Evolutionary conservation across 2,113 vertebrate genomes (phyloP).

Genomic region (Cyprichromis sp.): DNA sequence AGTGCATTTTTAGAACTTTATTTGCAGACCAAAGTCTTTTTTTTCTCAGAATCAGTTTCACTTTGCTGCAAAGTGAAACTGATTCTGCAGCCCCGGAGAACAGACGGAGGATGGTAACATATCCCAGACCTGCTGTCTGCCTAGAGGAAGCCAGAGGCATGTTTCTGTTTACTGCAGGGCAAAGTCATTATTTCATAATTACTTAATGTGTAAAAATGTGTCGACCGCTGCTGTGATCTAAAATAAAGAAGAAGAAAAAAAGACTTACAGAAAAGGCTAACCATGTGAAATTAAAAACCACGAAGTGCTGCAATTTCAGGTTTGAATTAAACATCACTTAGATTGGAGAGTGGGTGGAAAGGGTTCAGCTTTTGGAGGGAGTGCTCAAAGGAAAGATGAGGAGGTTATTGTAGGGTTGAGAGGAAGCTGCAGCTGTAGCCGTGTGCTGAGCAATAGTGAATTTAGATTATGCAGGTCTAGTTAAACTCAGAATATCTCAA

Average conservation of each 20-base stretch:
- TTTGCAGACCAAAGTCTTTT: background rate
- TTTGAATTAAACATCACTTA: background rate
- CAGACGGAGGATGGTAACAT: background rate
- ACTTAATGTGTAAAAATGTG: background rate
- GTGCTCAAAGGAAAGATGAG: background rate
- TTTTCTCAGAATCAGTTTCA: background rate
- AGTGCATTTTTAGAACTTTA: background rate
- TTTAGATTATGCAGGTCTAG: background rate
- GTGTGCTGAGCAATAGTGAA: background rate
- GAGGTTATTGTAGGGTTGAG: background rate
- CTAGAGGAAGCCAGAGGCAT: slow-evolving; percentile 14
- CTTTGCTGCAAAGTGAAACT: background rate
- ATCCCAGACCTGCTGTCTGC: slow-evolving; percentile 16
- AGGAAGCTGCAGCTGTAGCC: background rate
- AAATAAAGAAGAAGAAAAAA: background rate
- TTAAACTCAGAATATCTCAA: background rate
- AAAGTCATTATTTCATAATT: background rate
- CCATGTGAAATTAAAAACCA: background rate
- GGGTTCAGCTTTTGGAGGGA: background rate
- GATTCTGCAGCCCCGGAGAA: background rate
- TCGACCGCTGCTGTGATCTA: background rate
- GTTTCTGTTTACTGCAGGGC: background rate
- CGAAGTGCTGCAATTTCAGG: background rate
- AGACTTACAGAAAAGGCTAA: background rate
- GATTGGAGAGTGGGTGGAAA: background rate